A percentile compares a stretch with the other conserved stretches of the same genome.
phyloP scores from a whole-genome alignment of 1,140 invertebrate genomes.

The Hirudo medicinalis region DNA sequence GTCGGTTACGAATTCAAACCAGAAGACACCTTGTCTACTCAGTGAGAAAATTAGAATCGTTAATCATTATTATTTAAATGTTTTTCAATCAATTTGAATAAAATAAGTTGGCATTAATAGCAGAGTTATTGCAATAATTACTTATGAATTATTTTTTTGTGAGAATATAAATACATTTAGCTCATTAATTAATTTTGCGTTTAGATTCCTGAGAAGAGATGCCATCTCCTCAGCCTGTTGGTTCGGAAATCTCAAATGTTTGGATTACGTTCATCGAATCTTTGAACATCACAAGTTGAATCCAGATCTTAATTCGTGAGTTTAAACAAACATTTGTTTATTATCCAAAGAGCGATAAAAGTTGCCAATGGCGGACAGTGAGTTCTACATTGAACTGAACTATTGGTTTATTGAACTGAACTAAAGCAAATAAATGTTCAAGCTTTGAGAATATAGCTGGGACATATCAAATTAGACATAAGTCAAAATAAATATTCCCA shows the following conservation, averaged over 20 bases:
- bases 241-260: neutral
- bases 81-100: neutral
- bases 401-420: too few species aligned
- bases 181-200: neutral
- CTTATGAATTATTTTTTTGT: neutral
- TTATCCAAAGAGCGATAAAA: neutral
- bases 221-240: neutral
- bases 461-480: too few species aligned
- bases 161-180: neutral
- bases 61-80: constrained; percentile 5
- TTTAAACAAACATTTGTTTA: neutral
- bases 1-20: too few species aligned
- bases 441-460: too few species aligned
- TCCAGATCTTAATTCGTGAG: constrained; percentile 2
- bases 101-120: neutral
- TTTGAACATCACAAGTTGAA: constrained; percentile 2
- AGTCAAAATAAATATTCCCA: too few species aligned
- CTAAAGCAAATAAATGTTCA: too few species aligned
- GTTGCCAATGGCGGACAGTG: too few species aligned
- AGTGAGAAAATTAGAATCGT: neutral
- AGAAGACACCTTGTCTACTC: too few species aligned
- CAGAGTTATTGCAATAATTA: neutral
- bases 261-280: neutral
- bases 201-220: constrained; percentile 3
- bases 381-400: too few species aligned